A percentile compares a stretch with the other conserved stretches of the same genome.
These are phyloP conservation scores for Copidosoma aretas DNA, from an alignment of 2,888 invertebrate species.

Conservation along the genomic window DNA sequence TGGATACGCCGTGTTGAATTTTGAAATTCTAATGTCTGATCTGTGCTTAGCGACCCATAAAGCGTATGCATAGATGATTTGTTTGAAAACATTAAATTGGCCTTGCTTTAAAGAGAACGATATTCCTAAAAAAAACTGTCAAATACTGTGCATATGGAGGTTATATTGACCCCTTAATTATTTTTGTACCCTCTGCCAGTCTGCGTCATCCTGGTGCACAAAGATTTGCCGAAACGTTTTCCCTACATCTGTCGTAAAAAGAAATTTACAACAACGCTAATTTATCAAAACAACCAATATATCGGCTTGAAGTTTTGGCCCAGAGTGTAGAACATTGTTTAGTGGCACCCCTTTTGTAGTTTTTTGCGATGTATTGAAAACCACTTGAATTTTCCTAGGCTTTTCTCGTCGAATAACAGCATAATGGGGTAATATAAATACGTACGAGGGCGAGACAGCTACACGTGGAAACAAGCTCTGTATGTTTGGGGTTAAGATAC, in stretches of 20 bases:
- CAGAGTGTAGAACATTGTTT: not conserved
- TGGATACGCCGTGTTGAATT: too few species aligned
- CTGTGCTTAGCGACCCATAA: too few species aligned
- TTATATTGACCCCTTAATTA: too few species aligned
- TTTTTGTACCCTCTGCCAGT: too few species aligned
- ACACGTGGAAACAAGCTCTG: not conserved
- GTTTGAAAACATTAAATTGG: too few species aligned
- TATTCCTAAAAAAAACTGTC: too few species aligned
- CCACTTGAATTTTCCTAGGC: not conserved
- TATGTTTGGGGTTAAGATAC: not conserved
- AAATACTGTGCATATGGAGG: too few species aligned
- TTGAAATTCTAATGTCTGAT: too few species aligned
- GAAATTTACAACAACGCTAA: not conserved
- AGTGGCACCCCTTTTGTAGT: not conserved
- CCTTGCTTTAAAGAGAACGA: too few species aligned
- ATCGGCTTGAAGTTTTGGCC: not conserved
- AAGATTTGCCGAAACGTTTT: too few species aligned
- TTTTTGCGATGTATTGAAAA: not conserved
- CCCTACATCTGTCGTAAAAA: not conserved
- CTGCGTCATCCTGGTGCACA: too few species aligned
- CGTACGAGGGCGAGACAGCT: not conserved
- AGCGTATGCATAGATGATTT: too few species aligned
- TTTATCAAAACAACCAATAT: not conserved
- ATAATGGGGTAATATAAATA: not conserved
- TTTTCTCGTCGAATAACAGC: not conserved